Percentiles rank a stretch among this genome's conserved stretches.
Evolutionary conservation across 2,888 invertebrate genomes (phyloP).

Genomic region (Watsonalla binaria): DNA sequence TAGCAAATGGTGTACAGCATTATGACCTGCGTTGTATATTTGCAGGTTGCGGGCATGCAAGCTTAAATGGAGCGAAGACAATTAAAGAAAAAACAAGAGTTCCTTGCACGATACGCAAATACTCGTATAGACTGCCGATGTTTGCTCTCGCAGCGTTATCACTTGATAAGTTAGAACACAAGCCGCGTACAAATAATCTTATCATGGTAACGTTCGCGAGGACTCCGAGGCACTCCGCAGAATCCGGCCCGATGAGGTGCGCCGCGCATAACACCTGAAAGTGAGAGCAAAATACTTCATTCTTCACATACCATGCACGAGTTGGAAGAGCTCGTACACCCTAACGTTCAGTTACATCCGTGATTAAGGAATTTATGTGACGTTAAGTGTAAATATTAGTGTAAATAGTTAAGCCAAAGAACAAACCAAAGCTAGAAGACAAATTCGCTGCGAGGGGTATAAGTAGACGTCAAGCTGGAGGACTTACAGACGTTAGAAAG

Average conservation of each 20-base stretch:
- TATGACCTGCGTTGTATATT: slow-evolving; percentile 41
- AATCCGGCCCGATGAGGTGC: slow-evolving; percentile 44
- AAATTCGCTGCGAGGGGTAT: slow-evolving; percentile 31
- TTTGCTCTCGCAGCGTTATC: slow-evolving; percentile 71
- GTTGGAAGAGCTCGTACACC: slow-evolving; percentile 30
- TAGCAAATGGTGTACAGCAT: slow-evolving; percentile 23
- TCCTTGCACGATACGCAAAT: slow-evolving; percentile 70
- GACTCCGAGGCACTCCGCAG: slow-evolving; percentile 55
- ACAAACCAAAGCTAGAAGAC: slow-evolving; percentile 39
- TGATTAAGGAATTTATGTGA: slow-evolving; percentile 23
- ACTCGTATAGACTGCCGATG: slow-evolving; percentile 67
- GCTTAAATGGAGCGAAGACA: slow-evolving; percentile 44
- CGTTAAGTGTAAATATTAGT: slow-evolving; percentile 30
- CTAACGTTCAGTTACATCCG: slow-evolving; percentile 26
- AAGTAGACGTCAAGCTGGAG: slow-evolving; percentile 65
- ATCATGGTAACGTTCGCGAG: slow-evolving; percentile 70
- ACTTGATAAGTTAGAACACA: slow-evolving; percentile 76
- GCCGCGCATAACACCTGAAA: slow-evolving; percentile 47
- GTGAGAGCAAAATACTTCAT: slow-evolving; percentile 2
- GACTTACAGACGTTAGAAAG: slow-evolving; percentile 63
- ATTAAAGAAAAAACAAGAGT: slow-evolving; percentile 58
- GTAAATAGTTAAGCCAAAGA: slow-evolving; percentile 38
- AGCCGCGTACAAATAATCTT: slow-evolving; percentile 70
- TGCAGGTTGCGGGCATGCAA: slow-evolving; percentile 55
- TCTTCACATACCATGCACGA: slow-evolving; percentile 11